These are phyloP conservation scores for Drosophila dives DNA, from an alignment of 2,888 invertebrate genomes.

Conservation along the genomic window DNA sequence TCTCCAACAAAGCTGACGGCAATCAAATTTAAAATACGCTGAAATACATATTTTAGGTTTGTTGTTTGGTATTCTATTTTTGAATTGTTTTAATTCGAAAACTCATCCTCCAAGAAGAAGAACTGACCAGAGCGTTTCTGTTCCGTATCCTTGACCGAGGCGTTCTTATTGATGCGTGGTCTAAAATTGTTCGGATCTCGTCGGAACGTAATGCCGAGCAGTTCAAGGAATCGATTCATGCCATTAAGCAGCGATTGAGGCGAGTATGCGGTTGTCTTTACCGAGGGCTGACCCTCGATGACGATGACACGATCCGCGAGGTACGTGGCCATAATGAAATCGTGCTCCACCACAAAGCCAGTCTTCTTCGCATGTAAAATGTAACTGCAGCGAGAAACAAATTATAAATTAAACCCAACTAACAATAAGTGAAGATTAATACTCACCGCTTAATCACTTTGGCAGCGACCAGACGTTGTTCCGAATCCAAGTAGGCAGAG, in stretches of 20 bases:
- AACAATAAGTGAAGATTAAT: neutral
- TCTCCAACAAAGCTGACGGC: conserved; percentile 51
- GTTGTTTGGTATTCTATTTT: conserved; percentile 1
- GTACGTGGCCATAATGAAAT: conserved; percentile 99
- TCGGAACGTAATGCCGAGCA: conserved; percentile 98
- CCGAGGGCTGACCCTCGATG: conserved; percentile 97
- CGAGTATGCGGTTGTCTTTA: conserved; percentile 94
- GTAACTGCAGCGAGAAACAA: conserved; percentile 87
- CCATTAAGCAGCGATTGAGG: conserved; percentile 97
- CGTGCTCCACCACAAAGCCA: conserved; percentile 99
- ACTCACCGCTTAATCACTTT: conserved; percentile 98
- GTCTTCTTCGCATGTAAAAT: conserved; percentile 99
- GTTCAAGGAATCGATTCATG: conserved; percentile 98
- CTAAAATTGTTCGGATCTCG: conserved; percentile 99
- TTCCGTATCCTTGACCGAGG: conserved; percentile 99
- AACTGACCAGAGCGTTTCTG: conserved; percentile 99
- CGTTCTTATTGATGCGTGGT: conserved; percentile 98
- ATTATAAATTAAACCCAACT: neutral
- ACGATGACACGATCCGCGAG: conserved; percentile 99
- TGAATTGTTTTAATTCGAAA: conserved; percentile 36
- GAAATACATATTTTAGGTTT: conserved; percentile 25
- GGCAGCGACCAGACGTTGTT: conserved; percentile 99
- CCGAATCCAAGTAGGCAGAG: conserved; percentile 99
- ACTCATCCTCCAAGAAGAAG: conserved; percentile 97
- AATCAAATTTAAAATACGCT: conserved; percentile 35